Base-by-base conservation (phyloP, 53 echinoderm and acorn worm genomes). In the Arbacia lixula region DNA sequence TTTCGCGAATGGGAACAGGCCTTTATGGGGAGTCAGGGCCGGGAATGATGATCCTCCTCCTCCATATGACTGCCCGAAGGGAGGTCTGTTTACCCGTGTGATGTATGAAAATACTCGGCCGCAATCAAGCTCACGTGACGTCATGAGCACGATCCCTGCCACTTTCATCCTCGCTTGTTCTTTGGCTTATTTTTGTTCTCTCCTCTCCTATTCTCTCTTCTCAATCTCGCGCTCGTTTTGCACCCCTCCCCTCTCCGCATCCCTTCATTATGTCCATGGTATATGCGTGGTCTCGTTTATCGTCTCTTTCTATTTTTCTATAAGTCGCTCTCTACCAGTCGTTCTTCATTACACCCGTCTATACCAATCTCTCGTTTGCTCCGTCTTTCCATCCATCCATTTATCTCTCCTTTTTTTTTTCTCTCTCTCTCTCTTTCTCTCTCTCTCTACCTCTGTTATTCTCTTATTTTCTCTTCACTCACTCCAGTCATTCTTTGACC, bases 181-280 rank as follows among this genome's bases (percentile, higher is more conserved):
- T n/a, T n/a, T n/a, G n/a, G n/a, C n/a, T 42, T 69, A 69, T 21
- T 69, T 69, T 69, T 36, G 14, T 32, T 39, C n/a, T 34, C 66
- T n/a, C 35, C 34, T 39, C 39, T 39, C 67, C 32, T 22, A 30
- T 16, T 66, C 38, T 4, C 67, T 0, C 38, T 62, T 10, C 30
- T 26, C 25, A 12, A 9, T 6, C 4, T 16, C 11, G 2, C 3
- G 17, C 2, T 35, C 17, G 8, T 12, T 35, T 12, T 3, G 6
- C 19, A 28, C 12, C 63, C n/a, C 63, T 63, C 63, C 22, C 63
- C 35, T 35, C 35, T n/a, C 35, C 62, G 3, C 16, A 5, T 4
- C 4, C 62, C 19, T 11, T 62, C 32, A 17, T 11, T 32, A 1
- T 62, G 2, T 12, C 33, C 56, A 56, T 19, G 24, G 53, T 4